Evolutionary conservation across 2,113 vertebrate species (phyloP), one percentile per base, ranked within the genome.

Genomic region (Siphamia tubifer): DNA sequence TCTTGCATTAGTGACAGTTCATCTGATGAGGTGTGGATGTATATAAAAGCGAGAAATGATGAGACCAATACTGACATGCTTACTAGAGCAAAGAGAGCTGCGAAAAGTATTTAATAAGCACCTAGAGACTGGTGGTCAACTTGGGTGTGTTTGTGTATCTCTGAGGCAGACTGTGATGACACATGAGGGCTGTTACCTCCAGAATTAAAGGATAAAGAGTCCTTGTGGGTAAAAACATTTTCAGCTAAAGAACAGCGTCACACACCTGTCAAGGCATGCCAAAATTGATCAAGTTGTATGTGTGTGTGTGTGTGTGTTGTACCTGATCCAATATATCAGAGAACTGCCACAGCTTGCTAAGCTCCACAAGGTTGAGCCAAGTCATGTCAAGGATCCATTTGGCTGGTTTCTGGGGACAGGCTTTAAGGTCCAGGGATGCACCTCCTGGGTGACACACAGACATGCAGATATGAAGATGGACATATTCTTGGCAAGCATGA

Each of bases 371-470:
- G 66, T 99, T 99, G 49, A 99, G 79, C 96, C 98, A 99, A 16
- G 96, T 98, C 94, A 97, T 96, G 66, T 99, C 98, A 45, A 96
- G 85, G 57, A 99, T 98, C 96, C 98, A 99, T 76, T 95, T 98
- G 28, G 94, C 92, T 3, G 96, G 92, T 83, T 99, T 99, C 25
- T 94, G 91, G 55, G 96, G 95, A 64, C 96, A 99, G 32, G 95
- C 89, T 82, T 98, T 98, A 28, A 99, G 93, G 76, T 98, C 96
- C 77, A 99, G 78, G 5, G 96, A 98, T 60, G 97, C 96, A 54
- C 98, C 97, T 63, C 98, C 98, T 99, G 64, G 11, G 52, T 20
- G 13, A 42, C 3, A 58, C 2, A 52, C 8, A 31, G 4, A 51
- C 20, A 52, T 34, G 45, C 17, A 56, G 8, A 24, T 21, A 39